phyloP scores from a whole-genome alignment of 2,888 invertebrate genomes.

The Sinohyriopsis cumingii region DNA sequence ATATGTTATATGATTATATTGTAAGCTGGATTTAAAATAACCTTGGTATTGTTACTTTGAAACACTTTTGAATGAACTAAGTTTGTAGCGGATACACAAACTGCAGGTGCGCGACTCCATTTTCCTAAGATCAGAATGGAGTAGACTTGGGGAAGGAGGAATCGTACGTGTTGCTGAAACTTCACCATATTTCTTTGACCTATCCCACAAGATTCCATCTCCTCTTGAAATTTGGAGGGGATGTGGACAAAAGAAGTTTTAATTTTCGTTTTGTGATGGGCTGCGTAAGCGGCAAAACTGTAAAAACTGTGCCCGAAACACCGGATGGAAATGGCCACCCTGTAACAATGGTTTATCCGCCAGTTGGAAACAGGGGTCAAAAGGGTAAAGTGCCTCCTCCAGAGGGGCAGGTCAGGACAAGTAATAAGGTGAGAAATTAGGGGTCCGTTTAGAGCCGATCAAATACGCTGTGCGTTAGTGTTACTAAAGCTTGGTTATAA shows the following conservation, averaged over 20 bases:
- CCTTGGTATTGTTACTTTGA: too few species aligned
- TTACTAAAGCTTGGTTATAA: too few species aligned
- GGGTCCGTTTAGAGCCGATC: too few species aligned
- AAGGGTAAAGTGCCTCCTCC: constrained; percentile 39
- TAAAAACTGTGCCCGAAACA: constrained; percentile 67
- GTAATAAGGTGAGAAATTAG: constrained; percentile 44
- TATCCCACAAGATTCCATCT: not conserved
- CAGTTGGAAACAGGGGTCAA: constrained; percentile 38
- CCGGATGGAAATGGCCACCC: constrained; percentile 56
- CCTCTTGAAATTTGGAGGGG: constrained; percentile 12
- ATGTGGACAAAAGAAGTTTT: constrained; percentile 49
- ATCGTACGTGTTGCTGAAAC: not conserved
- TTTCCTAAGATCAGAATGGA: too few species aligned
- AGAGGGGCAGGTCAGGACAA: constrained; percentile 50
- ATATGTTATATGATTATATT: too few species aligned
- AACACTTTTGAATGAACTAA: too few species aligned
- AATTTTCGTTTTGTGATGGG: constrained; percentile 65
- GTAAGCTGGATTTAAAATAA: too few species aligned
- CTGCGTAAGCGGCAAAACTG: constrained; percentile 67
- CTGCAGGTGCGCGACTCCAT: too few species aligned
- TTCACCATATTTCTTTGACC: constrained; percentile 1
- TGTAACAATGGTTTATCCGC: constrained; percentile 59
- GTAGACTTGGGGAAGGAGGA: too few species aligned
- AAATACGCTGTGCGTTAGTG: too few species aligned
- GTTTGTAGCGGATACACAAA: too few species aligned